Evolutionary conservation across 2,797 vertebrate species (phyloP), one percentile per base, ranked within the genome.

Genomic region (Pagetopsis macropterus): DNA sequence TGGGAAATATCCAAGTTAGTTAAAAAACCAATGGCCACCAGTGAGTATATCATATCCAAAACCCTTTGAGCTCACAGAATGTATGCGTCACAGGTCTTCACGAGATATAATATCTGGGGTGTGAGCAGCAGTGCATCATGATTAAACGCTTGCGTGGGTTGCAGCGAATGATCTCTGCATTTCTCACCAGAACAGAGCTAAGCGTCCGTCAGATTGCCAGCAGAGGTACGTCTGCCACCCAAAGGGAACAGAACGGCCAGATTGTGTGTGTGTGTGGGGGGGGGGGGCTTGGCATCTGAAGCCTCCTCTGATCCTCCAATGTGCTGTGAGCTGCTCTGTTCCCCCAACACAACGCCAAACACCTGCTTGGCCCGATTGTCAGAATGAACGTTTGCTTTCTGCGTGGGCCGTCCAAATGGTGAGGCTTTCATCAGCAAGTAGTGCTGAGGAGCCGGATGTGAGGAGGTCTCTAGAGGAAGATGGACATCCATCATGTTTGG

Each of bases 161-260:
- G 87, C 75, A 88, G 86, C 49, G 55, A 88, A 88, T 87, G 87
- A 91, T 91, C 88, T 83, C 82, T 70, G 75, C 87, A 80, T 93
- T 91, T 90, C 91, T 92, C 92, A 92, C 87, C 82, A 89, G 88
- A 84, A 80, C 81, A 81, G 88, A 88, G 88, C 89, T 87, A 88
- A 83, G 88, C 82, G 85, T 88, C 87, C 87, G 70, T 89, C 85
- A 75, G 77, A 70, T 89, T 89, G 92, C 90, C 87, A 90, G 87
- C 80, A 77, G 89, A 86, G 88, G 91, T 91, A 91, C 89, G 90
- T 92, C 87, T 91, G 90, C 87, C 87, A 85, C 86, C 68, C 85
- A 88, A 87, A 81, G 84, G 85, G 88, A 86, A 92, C 86, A 89
- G 90, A 94, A 89, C 86, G 88, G 89, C 91, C 94, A 94, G 93